Base-by-base conservation (phyloP, 2,113 vertebrate species). In the Heloderma charlesbogerti region DNA sequence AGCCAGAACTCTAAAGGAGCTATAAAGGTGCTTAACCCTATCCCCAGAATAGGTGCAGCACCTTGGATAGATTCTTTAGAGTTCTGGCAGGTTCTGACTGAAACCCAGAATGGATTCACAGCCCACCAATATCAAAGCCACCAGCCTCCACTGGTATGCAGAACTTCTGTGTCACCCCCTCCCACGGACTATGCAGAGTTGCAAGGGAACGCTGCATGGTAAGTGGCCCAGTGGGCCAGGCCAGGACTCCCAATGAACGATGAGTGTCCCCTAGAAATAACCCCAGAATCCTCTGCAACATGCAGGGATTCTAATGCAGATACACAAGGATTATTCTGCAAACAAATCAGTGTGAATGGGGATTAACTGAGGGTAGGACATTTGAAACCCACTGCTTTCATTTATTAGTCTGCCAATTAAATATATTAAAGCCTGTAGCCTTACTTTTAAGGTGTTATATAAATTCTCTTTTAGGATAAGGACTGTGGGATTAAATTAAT, bases 401-500 rank as follows among this genome's bases (percentile, higher is more conserved):
- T 54, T 72, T 89, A 83, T 25, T 80, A 63, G 43, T 66, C 40
- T 45, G 43, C 43, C 57, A 72, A 48, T 67, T 79, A 88, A 78
- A 88, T 79, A 63, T 67, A 63, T 79, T 45, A 66, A 40, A 79
- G 40, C 57, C 57, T 43, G 40, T 27, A 88, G 40, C 8, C 29
- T 88, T 88, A 63, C 51, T 80, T 66, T 67, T 67, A 79, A 79
- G 57, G 29, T 67, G 29, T n/a, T 66, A 9, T 43, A 57, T 66
- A 63, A 57, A 43, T 72, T 84, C 27, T 74, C 54, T 83, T 89
- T 74, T 60, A 89, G 88, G 48, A 54, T 71, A 88, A 54, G 34
- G 66, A 81, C 66, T 82, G 48, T 71, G 25, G 37, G 63, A 72
- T 74, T 51, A 82, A 54, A 54, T 82, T 40, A 57, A 43, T 77